A percentile compares a stretch with the other conserved stretches of the same genome.
Conservation (phyloP, 1,140 invertebrate genomes). For the Eubasilissa regina region DNA sequence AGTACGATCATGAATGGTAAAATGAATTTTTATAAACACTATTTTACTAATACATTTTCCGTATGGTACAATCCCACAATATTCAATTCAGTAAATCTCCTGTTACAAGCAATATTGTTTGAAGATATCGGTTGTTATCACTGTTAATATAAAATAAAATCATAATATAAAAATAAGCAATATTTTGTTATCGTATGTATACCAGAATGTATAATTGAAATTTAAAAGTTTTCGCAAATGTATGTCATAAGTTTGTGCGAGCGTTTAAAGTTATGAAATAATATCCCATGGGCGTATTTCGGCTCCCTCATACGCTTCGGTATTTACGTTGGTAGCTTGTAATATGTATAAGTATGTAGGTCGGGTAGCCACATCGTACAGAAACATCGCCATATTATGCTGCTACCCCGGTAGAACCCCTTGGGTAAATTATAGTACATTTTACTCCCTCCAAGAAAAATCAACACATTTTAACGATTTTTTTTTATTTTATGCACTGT, state of each 20-base stretch:
- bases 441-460: background rate
- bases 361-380: background rate
- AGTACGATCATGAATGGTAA: no score
- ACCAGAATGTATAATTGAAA: background rate
- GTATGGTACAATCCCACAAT: no score
- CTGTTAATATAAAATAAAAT: no score
- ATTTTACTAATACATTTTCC: no score
- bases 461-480: no score
- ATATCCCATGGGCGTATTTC: background rate
- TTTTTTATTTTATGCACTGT: no score
- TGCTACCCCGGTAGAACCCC: slow-evolving; percentile 3
- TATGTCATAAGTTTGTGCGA: slow-evolving; percentile 13
- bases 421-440: slow-evolving; percentile 19
- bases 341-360: background rate
- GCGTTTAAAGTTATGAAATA: slow-evolving; percentile 19
- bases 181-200: background rate
- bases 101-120: no score
- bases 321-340: background rate
- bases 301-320: background rate
- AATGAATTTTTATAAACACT: no score
- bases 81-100: no score
- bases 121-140: no score
- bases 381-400: background rate
- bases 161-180: background rate
- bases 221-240: background rate